A percentile compares a stretch with the other conserved stretches of the same genome.
These are phyloP conservation scores for Neoniphon sammara DNA, from an alignment of 2,797 vertebrate species.

Conservation along the genomic window DNA sequence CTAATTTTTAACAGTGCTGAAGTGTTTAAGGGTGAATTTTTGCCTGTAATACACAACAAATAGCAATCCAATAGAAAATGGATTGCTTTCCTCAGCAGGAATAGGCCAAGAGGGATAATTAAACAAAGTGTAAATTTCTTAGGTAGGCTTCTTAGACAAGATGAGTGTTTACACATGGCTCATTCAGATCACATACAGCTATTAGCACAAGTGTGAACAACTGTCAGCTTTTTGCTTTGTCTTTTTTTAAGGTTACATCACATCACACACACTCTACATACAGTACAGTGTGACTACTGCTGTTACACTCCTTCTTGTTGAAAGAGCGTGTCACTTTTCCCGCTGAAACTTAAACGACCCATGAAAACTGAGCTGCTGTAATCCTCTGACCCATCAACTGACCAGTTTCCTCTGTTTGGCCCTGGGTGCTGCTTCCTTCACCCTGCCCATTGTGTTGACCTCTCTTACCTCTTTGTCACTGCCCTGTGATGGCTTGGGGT, in stretches of 20 bases:
- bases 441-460: slow-evolving; percentile 3
- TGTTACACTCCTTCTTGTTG: not conserved
- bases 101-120: not conserved
- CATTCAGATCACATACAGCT: slow-evolving; percentile 16
- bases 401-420: slow-evolving; percentile 21
- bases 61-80: too few relatives aligned
- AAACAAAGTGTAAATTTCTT: not conserved
- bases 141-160: slow-evolving; percentile 2
- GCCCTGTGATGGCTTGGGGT: not conserved
- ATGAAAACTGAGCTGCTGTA: slow-evolving; percentile 37
- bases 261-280: not conserved
- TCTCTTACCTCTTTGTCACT: slow-evolving; percentile 6
- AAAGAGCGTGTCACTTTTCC: slow-evolving; percentile 8
- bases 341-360: slow-evolving; percentile 32
- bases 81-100: not conserved
- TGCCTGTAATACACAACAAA: too few relatives aligned
- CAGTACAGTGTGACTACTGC: slow-evolving; percentile 22
- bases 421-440: slow-evolving; percentile 13
- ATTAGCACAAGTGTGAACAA: slow-evolving; percentile 26
- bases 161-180: slow-evolving; percentile 4
- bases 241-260: not conserved
- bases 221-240: not conserved
- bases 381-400: slow-evolving; percentile 29
- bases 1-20: too few relatives aligned
- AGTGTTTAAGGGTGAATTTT: too few relatives aligned